Base-by-base conservation (phyloP, 2,888 invertebrate species). In the Drosophila emarginata region DNA sequence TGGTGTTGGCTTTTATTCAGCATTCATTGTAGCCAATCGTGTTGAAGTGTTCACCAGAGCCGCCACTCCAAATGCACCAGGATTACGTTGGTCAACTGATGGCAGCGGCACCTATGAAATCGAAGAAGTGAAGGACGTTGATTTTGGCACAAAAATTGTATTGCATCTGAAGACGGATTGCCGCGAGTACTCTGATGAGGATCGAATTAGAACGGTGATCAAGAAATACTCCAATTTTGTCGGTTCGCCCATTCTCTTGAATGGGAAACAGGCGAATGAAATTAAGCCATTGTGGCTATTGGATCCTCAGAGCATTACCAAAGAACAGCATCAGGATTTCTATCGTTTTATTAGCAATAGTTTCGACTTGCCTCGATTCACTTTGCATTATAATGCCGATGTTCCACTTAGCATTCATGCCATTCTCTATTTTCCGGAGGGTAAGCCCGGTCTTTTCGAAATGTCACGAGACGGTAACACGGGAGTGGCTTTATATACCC, bases 221-320 rank as follows among this genome's bases (percentile, higher is more conserved):
- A 96, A 96, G 89, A 98, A 98, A 90, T 99, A 99, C 93, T 99
- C 98, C 91, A 99, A 98, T 92, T 99, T 99, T 91, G 97, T 99
- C 51, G 97, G 98, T 36, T 96, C 96, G 82, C 97, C 98, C 0
- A 97, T 99, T 86, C 95, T 94, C 81, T 93, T 99, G 21, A 99
- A 99, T 92, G 97, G 97, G 68, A 95, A 96, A 80, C 95, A 95
- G 91, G 95, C 96, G 0, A 99, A 99, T 91, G 95, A 96, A 56
- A 95, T 98, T 53, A 95, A 97, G 94, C 97, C 98, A 0, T 91
- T 99, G 18, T 99, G 99, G 99, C 93, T 98, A 81, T 94, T 96
- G 93, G 98, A 99, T 73, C 95, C 97, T 0, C 98, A 97, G 92
- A 95, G 96, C 79, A 95, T 98, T 0, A 95, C 95, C 1, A 93